Conservation (phyloP, 2,797 vertebrate species). For the Scolopax bukidnonensis region DNA sequence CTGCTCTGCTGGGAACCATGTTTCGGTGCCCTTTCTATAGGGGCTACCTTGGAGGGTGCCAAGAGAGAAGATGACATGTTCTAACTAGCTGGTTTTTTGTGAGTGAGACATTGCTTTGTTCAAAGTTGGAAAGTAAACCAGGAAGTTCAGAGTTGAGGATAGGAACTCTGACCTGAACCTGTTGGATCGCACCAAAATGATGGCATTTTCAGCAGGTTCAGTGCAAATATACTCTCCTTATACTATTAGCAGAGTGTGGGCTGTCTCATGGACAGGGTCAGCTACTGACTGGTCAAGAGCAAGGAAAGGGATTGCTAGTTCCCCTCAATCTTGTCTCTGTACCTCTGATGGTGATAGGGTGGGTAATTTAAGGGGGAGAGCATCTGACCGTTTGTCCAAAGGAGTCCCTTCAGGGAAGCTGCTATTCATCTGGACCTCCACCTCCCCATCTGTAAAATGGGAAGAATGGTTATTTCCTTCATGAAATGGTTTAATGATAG, state of each 20-base stretch:
- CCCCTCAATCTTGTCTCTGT: not conserved
- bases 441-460: not conserved
- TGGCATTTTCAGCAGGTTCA: not conserved
- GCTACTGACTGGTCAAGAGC: not conserved
- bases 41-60: not conserved
- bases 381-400: not conserved
- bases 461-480: not conserved
- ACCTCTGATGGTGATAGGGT: not conserved
- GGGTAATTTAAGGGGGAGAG: not conserved
- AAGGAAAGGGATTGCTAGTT: not conserved
- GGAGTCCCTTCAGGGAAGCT: not conserved
- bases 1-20: not conserved
- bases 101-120: not conserved
- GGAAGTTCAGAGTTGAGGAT: not conserved
- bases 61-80: not conserved
- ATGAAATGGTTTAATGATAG: not conserved
- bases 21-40: not conserved
- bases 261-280: accelerated
- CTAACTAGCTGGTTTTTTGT: not conserved
- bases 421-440: not conserved
- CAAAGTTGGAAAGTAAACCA: not conserved
- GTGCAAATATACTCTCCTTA: not conserved
- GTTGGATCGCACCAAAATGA: not conserved
- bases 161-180: not conserved
- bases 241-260: not conserved